Conservation (phyloP, 2,797 vertebrate species). For the Tolypeutes matacus region DNA sequence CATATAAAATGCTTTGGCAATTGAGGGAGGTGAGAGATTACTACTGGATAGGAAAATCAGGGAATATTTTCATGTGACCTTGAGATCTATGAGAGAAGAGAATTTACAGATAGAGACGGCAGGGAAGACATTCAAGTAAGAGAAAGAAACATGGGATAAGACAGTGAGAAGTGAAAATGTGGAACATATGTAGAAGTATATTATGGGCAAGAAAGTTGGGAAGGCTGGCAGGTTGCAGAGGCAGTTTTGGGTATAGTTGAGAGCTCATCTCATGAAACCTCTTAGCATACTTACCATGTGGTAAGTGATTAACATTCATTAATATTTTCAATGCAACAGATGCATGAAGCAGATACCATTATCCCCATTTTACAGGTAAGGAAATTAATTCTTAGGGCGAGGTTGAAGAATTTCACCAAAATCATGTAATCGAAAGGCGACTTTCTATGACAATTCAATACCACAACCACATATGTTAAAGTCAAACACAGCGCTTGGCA, state of each 20-base stretch:
- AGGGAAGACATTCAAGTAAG: background rate
- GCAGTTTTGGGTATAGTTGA: background rate
- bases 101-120: background rate
- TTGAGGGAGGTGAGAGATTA: background rate
- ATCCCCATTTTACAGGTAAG: background rate
- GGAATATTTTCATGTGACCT: background rate
- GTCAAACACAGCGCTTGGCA: background rate
- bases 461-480: background rate
- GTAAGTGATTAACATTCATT: background rate
- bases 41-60: background rate
- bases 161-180: background rate
- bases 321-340: background rate
- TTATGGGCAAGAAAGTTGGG: background rate
- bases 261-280: background rate
- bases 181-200: background rate
- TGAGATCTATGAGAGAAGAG: background rate
- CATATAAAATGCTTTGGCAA: background rate
- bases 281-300: background rate
- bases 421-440: background rate
- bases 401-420: slow-evolving; percentile 30
- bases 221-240: background rate
- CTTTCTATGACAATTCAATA: background rate
- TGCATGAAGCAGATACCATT: background rate
- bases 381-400: background rate
- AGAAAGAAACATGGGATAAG: background rate